Percentiles rank a stretch among this genome's conserved stretches.
phyloP scores from a whole-genome alignment of 2,797 vertebrate genomes.

The Semaprochilodus insignis region DNA sequence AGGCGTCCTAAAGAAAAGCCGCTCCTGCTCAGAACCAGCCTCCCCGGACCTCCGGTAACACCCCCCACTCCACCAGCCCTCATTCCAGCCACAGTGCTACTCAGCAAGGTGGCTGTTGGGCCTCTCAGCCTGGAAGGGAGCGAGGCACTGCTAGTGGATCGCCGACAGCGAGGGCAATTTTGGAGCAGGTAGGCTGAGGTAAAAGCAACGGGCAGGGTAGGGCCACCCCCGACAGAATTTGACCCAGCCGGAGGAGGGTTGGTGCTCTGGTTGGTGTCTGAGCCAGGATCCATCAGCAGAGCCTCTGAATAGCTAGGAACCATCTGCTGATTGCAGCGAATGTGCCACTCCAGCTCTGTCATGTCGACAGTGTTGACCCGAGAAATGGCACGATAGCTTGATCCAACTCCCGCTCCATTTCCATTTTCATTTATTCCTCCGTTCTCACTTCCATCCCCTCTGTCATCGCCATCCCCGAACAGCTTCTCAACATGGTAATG shows the following conservation, averaged over 20 bases:
- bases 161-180: slow-evolving; percentile 86
- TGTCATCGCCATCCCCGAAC: slow-evolving; percentile 84
- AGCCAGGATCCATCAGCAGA: slow-evolving; percentile 85
- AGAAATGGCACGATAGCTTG: slow-evolving; percentile 81
- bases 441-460: slow-evolving; percentile 64
- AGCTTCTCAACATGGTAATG: slow-evolving; percentile 95
- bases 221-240: slow-evolving; percentile 51
- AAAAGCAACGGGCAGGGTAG: slow-evolving; percentile 74
- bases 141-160: slow-evolving; percentile 86
- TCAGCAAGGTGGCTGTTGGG: slow-evolving; percentile 79
- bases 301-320: slow-evolving; percentile 92
- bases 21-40: slow-evolving; percentile 89
- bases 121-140: slow-evolving; percentile 84
- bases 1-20: slow-evolving; percentile 87
- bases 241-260: slow-evolving; percentile 69
- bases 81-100: slow-evolving; percentile 79
- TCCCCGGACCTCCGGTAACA: slow-evolving; percentile 72
- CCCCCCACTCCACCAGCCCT: slow-evolving; percentile 67
- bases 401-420: slow-evolving; percentile 64
- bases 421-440: slow-evolving; percentile 57
- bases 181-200: slow-evolving; percentile 85
- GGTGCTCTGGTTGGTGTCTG: slow-evolving; percentile 64
- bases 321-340: slow-evolving; percentile 92
- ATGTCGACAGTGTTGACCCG: slow-evolving; percentile 92
- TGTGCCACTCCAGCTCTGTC: slow-evolving; percentile 93